Base-by-base conservation (phyloP, 2,888 invertebrate species). In the Cheilosia vulpina region DNA sequence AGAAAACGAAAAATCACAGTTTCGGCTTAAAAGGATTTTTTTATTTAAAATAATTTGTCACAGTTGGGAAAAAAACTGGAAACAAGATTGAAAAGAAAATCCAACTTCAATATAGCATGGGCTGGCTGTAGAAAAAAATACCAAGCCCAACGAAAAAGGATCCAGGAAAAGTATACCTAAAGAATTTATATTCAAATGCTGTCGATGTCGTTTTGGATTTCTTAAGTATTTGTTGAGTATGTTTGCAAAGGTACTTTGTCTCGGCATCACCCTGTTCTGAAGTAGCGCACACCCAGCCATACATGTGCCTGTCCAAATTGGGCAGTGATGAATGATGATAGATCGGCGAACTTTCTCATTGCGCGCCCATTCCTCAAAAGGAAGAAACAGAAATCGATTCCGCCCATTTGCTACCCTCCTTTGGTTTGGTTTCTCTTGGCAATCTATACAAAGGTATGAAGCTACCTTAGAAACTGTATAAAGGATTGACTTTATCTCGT, bases 261-360 rank as follows among this genome's bases (percentile, higher is more conserved):
- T 60, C 34, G 41, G 52, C 60, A 52, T 17, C 71, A 77, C 50
- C 45, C 45, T 27, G 21, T 45, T 3, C 3, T 38, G 19, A 3
- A 9, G 17, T 9, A 31, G n/a, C 11, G 34, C 11, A 65, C 5
- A 38, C 43, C 38, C 58, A 19, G 34, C 43, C 47, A 60, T 19
- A 41, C 21, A 43, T 43, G 43, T 15, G 62, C 19, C 13, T 34
- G 50, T 72, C 65, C 65, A 60, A 66, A 72, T 72, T 79, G 72
- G 79, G 66, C 75, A 85, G 66, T 80, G 84, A 85, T 85, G 75
- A 80, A 85, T 80, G 80, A 85, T 85, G 84, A 85, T 76, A 57
- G 84, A 85, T 85, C 66, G 80, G 13, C 13, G 24, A 45, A 47
- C 65, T 55, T 76, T 53, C 66, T 62, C 47, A 34, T 57, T 62